These are phyloP conservation scores for Stomatorhinus ivindoensis DNA, from an alignment of 2,113 vertebrate genomes.

Conservation along the genomic window DNA sequence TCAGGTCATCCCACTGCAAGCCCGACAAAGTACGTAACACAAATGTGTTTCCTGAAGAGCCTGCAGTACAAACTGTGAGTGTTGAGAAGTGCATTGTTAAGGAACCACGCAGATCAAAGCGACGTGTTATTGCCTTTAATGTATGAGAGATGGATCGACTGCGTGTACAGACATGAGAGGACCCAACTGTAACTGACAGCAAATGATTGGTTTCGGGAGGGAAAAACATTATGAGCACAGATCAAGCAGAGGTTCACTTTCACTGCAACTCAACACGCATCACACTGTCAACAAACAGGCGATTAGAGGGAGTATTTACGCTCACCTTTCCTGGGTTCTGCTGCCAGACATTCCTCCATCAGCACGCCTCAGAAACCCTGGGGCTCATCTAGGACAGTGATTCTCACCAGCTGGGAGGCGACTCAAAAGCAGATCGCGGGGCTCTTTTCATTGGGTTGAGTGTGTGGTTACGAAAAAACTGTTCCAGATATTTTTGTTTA, in stretches of 20 bases:
- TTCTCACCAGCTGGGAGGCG: not conserved
- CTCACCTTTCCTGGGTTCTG: not conserved
- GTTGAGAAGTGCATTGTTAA: not conserved
- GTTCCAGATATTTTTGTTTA: not conserved
- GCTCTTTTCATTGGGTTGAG: not conserved
- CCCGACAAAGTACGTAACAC: no score
- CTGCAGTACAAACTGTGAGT: not conserved
- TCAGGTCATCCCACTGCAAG: no score
- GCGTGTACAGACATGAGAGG: not conserved
- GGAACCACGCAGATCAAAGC: not conserved
- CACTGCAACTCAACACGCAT: not conserved
- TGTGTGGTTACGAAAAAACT: not conserved
- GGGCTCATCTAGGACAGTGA: not conserved
- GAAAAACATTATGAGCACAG: not conserved
- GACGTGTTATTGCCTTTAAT: not conserved
- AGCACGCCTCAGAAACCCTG: not conserved
- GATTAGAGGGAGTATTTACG: constrained; percentile 27
- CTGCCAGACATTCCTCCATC: not conserved
- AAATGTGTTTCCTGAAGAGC: not conserved
- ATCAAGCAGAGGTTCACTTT: not conserved
- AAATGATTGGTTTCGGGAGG: not conserved
- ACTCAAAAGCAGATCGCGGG: not conserved
- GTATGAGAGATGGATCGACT: not conserved
- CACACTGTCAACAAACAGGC: constrained; percentile 33
- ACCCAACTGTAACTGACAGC: not conserved